Evolutionary conservation across 2,888 invertebrate genomes (phyloP).

Genomic region (Cepaea hortensis): DNA sequence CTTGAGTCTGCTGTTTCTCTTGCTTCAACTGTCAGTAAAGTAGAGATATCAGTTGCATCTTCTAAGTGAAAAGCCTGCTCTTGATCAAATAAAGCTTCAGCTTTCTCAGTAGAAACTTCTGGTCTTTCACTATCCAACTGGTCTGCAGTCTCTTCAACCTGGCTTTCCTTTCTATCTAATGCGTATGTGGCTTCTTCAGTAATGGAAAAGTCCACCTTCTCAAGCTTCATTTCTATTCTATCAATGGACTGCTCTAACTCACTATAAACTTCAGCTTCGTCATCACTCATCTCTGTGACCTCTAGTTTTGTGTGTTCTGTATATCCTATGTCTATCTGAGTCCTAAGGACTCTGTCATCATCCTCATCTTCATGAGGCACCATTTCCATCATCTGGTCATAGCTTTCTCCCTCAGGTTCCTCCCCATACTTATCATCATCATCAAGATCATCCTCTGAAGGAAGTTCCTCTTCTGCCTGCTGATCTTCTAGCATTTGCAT

Average conservation of each 20-base stretch:
- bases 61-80: neutral
- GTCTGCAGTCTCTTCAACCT: slow-evolving; percentile 16
- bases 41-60: neutral
- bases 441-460: slow-evolving; percentile 63
- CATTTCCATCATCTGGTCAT: neutral
- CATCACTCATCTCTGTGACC: neutral
- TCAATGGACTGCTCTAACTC: slow-evolving; percentile 31
- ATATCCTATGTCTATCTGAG: neutral
- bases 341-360: neutral
- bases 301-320: neutral
- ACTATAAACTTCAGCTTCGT: neutral
- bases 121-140: neutral
- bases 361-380: neutral
- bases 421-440: slow-evolving; percentile 49
- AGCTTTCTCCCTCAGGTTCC: slow-evolving; percentile 9
- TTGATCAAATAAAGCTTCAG: slow-evolving; percentile 11
- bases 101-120: slow-evolving; percentile 4
- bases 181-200: neutral
- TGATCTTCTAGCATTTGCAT: slow-evolving; percentile 47
- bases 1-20: neutral
- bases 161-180: slow-evolving; percentile 28
- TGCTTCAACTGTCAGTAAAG: neutral
- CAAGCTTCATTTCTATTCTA: slow-evolving; percentile 30
- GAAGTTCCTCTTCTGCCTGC: slow-evolving; percentile 38
- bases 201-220: slow-evolving; percentile 18